Conservation (phyloP, 2,797 vertebrate species). For the Dicrostonyx torquatus region DNA sequence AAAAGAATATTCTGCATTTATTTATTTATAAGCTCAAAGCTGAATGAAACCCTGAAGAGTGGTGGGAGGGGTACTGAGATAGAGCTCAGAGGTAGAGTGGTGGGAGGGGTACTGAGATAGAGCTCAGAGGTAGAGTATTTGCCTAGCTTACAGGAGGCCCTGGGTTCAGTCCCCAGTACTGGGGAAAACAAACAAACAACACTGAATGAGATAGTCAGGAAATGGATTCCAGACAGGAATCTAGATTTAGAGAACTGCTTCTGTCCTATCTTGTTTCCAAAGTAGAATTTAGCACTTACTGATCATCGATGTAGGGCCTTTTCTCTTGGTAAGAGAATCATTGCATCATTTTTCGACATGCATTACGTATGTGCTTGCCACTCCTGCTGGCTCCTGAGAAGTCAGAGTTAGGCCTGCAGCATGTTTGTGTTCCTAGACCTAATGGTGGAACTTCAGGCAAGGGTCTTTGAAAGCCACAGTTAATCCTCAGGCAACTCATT, state of each 20-base stretch:
- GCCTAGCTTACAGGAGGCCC: neutral
- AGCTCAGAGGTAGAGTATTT: neutral
- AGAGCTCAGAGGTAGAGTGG: no score
- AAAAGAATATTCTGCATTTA: neutral
- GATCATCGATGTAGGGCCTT: neutral
- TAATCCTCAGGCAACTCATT: conserved; percentile 3
- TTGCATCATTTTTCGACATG: neutral
- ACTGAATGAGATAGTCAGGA: neutral
- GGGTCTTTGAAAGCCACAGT: neutral
- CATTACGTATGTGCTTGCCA: neutral
- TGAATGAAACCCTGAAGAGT: neutral
- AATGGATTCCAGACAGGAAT: neutral
- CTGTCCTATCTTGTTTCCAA: neutral
- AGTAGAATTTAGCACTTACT: conserved; percentile 19
- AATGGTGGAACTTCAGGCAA: neutral
- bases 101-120: neutral
- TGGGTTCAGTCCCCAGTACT: no score
- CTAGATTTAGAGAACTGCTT: neutral
- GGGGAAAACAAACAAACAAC: neutral
- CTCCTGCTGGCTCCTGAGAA: neutral
- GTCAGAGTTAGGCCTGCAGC: neutral
- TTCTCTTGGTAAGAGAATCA: neutral
- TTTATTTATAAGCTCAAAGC: conserved; percentile 16
- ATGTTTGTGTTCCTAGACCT: neutral
- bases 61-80: no score